These are phyloP conservation scores for Sarcophaga carnaria DNA, from an alignment of 2,888 invertebrate species.

Conservation along the genomic window DNA sequence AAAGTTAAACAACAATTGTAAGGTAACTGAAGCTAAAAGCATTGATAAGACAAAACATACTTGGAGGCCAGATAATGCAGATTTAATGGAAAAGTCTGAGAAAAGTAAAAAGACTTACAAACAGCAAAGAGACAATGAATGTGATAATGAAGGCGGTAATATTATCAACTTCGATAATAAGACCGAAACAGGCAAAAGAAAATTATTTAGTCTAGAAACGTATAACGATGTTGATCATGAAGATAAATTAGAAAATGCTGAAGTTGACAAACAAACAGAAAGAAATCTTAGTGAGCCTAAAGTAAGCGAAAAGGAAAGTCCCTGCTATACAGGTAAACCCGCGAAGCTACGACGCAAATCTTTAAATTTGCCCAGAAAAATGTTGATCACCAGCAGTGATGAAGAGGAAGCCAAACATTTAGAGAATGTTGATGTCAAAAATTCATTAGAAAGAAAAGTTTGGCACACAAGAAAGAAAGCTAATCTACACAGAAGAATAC, in stretches of 20 bases:
- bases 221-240: not conserved
- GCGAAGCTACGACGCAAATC: constrained; percentile 9
- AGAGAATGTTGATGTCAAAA: not conserved
- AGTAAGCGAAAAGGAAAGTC: too few relatives aligned
- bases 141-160: not conserved
- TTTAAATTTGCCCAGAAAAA: not conserved
- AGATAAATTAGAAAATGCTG: not conserved
- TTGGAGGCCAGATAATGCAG: too few relatives aligned
- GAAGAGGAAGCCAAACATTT: constrained; percentile 5
- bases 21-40: too few relatives aligned
- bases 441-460: too few relatives aligned
- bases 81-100: too few relatives aligned
- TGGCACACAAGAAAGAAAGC: not conserved
- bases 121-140: not conserved
- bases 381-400: too few relatives aligned
- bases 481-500: constrained; percentile 27
- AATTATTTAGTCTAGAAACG: constrained; percentile 22
- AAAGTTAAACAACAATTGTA: too few relatives aligned
- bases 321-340: too few relatives aligned
- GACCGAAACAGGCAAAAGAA: constrained; percentile 18
- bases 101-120: too few relatives aligned
- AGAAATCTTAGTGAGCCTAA: not conserved
- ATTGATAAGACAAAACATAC: too few relatives aligned
- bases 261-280: not conserved
- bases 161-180: not conserved